Percentiles rank a stretch among this genome's conserved stretches.
Evolutionary conservation across 2,113 vertebrate genomes (phyloP).

Genomic region (Pomatostomus ruficeps): DNA sequence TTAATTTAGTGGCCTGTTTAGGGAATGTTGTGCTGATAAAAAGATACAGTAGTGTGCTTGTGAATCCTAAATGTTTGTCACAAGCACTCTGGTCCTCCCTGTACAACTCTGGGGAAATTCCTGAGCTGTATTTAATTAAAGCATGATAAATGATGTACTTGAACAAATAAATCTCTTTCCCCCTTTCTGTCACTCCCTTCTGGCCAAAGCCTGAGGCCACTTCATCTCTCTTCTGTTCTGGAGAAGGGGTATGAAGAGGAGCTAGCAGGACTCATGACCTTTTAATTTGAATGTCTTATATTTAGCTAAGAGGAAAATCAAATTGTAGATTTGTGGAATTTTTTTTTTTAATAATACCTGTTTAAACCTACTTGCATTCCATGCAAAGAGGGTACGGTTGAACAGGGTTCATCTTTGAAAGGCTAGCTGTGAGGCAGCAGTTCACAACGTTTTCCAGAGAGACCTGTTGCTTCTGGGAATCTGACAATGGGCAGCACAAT

Average conservation of each 20-base stretch:
- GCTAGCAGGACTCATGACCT: background rate
- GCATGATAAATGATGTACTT: background rate
- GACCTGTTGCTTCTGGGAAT: background rate
- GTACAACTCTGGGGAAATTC: background rate
- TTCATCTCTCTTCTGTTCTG: background rate
- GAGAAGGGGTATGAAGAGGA: background rate
- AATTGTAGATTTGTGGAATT: background rate
- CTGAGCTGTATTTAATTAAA: background rate
- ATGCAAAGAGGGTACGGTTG: background rate
- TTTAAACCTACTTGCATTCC: background rate
- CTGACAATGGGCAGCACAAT: accelerated
- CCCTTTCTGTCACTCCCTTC: background rate
- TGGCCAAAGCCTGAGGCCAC: background rate
- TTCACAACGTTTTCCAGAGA: background rate
- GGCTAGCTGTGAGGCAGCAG: background rate
- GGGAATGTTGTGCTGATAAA: background rate
- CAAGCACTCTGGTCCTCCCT: background rate
- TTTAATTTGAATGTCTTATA: background rate
- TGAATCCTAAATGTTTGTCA: background rate
- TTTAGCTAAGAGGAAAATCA: background rate
- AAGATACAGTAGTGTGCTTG: background rate
- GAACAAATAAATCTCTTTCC: background rate
- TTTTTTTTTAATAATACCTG: background rate
- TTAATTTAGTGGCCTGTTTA: background rate
- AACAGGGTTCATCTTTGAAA: background rate